Evolutionary conservation across 23 tunicate genomes (phyloP).

Genomic region (Botrylloides violaceus): DNA sequence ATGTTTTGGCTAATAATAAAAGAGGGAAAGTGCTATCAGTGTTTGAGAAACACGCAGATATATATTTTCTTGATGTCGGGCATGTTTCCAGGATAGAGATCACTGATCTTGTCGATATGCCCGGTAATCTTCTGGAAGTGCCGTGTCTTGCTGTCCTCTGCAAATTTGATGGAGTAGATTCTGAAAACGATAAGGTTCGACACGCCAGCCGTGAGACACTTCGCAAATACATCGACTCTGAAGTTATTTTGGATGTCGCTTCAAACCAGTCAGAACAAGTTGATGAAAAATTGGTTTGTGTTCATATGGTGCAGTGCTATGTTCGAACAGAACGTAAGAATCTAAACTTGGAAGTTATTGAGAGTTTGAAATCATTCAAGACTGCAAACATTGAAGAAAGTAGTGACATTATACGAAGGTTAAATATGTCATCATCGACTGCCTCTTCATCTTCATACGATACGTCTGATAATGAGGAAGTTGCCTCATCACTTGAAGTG

Average conservation of each 20-base stretch:
- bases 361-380: background rate
- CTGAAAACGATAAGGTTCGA: background rate
- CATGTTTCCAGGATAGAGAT: no score
- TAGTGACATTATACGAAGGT: no score
- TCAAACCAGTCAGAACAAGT: background rate
- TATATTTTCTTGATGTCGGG: background rate
- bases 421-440: no score
- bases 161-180: background rate
- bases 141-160: background rate
- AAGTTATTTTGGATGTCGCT: background rate
- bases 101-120: no score
- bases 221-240: background rate
- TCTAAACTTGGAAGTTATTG: background rate
- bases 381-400: no score
- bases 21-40: background rate
- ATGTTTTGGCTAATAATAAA: background rate
- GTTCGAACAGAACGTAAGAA: background rate
- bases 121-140: background rate
- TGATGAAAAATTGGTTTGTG: background rate
- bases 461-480: no score
- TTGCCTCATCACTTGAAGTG: no score
- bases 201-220: background rate
- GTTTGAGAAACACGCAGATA: background rate
- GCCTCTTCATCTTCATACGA: no score
- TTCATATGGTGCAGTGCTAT: background rate